Conservation (phyloP, 2,797 vertebrate species). For the Chanos chanos region DNA sequence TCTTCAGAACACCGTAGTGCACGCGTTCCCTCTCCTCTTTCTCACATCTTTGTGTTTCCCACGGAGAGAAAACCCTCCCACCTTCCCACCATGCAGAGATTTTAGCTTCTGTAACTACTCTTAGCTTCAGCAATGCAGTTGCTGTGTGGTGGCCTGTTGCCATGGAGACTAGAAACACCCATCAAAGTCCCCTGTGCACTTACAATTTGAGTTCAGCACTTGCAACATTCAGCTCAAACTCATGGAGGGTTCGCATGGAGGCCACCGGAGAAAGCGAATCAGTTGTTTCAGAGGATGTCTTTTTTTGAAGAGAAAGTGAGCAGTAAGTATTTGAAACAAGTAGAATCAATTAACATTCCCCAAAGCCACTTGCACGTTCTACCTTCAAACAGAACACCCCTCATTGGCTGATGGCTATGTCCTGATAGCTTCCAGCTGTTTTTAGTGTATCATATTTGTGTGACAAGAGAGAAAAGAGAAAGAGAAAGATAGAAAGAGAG, state of each 20-base stretch:
- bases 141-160: conserved; percentile 23
- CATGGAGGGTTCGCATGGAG: conserved; percentile 2
- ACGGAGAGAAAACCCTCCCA: not conserved
- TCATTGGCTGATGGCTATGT: conserved; percentile 25
- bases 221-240: conserved; percentile 5
- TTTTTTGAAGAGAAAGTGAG: too few species aligned
- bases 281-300: too few species aligned
- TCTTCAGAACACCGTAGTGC: too few species aligned
- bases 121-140: conserved; percentile 5
- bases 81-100: too few species aligned
- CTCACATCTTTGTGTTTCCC: conserved; percentile 9
- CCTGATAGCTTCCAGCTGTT: conserved; percentile 11
- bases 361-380: conserved; percentile 2
- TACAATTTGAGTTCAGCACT: too few species aligned
- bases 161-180: conserved; percentile 35
- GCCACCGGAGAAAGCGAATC: too few species aligned
- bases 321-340: not conserved
- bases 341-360: too few species aligned
- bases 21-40: not conserved
- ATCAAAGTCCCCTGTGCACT: too few species aligned
- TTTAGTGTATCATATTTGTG: conserved; percentile 1
- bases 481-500: not conserved
- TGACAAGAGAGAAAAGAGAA: not conserved
- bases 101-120: not conserved
- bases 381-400: conserved; percentile 10